Base-by-base conservation (phyloP, 2,113 vertebrate genomes). In the Neolamprologus tretocephalus region DNA sequence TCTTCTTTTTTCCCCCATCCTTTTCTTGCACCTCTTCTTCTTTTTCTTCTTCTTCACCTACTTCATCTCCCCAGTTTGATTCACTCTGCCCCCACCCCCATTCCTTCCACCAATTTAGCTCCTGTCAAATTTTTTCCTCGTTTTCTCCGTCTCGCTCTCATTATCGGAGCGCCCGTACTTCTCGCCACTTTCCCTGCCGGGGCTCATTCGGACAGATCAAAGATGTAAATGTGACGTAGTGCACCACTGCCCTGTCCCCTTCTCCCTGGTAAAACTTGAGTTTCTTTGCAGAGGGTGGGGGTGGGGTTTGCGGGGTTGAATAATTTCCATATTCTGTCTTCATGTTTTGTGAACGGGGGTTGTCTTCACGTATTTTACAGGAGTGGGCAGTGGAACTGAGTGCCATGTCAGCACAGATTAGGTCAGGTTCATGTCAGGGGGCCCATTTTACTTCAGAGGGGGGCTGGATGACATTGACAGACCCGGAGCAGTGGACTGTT, bases 401-500 rank as follows among this genome's bases (percentile, higher is more conserved):
- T 86, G 89, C 89, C 81, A n/a, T 82, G 89, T 91, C 89, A 89
- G 90, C 88, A 86, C 83, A 87, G 75, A 87, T 58, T 57, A 81
- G 83, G 89, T 91, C 86, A 85, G 83, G 47, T 54, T 80, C 71
- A 85, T 40, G 83, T 86, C 83, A 81, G 23, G 45, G 51, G 61
- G 11, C 19, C 61, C 61, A 7, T 42, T 71, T 71, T 23, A 42
- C 23, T 40, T 66, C 51, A 21, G 78, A 82, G 17, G 47, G 84
- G 4, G 58, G 53, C 19, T 58, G 81, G 80, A 58, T 57, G 82
- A 21, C 84, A 73, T 35, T 68, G 78, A 86, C 86, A 82, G 85
- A 66, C 78, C 78, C 55, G 21, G 63, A 8, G 54, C 61, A 82
- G 73, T 80, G 83, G 66, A 58, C 79, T 80, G 35, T 13, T 21